A percentile compares a stretch with the other conserved stretches of the same genome.
Evolutionary conservation across 2,797 vertebrate species (phyloP).

Genomic region (Kryptolebias ocellatus): DNA sequence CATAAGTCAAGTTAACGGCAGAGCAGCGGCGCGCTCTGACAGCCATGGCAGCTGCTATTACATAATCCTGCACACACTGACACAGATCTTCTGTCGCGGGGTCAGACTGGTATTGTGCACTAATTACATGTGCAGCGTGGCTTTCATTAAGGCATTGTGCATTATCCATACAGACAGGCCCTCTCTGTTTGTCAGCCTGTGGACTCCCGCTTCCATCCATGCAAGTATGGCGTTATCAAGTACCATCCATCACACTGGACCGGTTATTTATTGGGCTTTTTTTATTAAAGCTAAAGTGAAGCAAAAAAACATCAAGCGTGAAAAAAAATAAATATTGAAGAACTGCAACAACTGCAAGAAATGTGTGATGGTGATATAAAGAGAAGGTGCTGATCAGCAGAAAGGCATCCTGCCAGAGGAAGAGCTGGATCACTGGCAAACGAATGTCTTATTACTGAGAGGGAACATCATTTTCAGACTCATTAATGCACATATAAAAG

Average conservation of each 20-base stretch:
- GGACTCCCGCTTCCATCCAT: constrained; percentile 11
- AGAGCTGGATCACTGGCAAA: constrained; percentile 39
- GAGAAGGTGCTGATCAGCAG: constrained; percentile 33
- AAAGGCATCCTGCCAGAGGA: constrained; percentile 46
- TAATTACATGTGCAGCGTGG: constrained; percentile 48
- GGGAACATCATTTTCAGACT: constrained; percentile 15
- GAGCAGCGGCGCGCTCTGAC: constrained; percentile 17
- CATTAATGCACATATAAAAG: not conserved
- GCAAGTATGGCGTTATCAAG: constrained; percentile 12
- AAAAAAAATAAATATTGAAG: not conserved
- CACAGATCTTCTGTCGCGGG: constrained; percentile 49
- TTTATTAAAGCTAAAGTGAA: too few relatives aligned
- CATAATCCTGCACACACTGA: constrained; percentile 60
- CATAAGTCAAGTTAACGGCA: constrained; percentile 46
- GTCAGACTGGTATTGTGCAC: constrained; percentile 53
- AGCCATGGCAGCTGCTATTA: constrained; percentile 64
- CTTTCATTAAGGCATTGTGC: constrained; percentile 59
- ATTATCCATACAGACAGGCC: constrained; percentile 35
- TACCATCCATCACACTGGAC: too few relatives aligned
- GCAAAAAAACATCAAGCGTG: not conserved
- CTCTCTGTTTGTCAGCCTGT: constrained; percentile 40
- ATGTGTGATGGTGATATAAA: constrained; percentile 3
- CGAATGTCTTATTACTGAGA: constrained; percentile 23
- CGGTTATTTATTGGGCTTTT: too few relatives aligned
- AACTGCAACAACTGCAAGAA: not conserved